Percentiles rank a stretch among this genome's conserved stretches.
Conservation (phyloP, 2,888 invertebrate genomes). For the Ormyrus pomaceus region DNA sequence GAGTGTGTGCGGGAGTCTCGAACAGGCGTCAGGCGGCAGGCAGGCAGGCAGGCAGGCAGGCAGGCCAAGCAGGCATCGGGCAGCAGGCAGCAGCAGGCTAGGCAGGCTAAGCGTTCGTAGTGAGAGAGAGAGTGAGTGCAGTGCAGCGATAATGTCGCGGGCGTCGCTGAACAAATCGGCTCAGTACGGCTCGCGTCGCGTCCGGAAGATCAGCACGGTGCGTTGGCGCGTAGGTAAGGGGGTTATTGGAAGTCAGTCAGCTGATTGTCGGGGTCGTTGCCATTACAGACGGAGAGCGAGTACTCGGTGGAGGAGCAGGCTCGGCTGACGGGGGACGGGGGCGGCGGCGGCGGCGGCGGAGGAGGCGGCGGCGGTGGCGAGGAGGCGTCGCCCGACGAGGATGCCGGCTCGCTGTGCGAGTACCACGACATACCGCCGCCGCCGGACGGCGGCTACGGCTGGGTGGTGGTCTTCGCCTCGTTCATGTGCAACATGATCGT, state of each 20-base stretch:
- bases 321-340: constrained; percentile 84
- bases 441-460: constrained; percentile 94
- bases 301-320: constrained; percentile 90
- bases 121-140: background rate
- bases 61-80: background rate
- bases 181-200: constrained; percentile 74
- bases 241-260: too few relatives aligned
- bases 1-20: background rate
- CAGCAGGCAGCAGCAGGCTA: background rate
- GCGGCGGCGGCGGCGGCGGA: constrained; percentile 79
- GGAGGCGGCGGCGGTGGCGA: constrained; percentile 79
- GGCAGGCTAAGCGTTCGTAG: background rate
- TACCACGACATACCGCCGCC: constrained; percentile 90
- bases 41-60: background rate
- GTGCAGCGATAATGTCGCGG: constrained; percentile 68
- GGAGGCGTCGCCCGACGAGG: constrained; percentile 79
- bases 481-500: constrained; percentile 99
- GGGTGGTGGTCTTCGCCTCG: constrained; percentile 96
- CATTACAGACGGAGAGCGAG: constrained; percentile 88
- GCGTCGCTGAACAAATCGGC: constrained; percentile 74
- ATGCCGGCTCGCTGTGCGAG: constrained; percentile 79
- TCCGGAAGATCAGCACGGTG: constrained; percentile 75
- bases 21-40: background rate
- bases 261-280: background rate
- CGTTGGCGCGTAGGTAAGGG: constrained; percentile 54